Evolutionary conservation across 2,113 vertebrate genomes (phyloP), one percentile per base, ranked within the genome.

Genomic region (Jacana jacana): DNA sequence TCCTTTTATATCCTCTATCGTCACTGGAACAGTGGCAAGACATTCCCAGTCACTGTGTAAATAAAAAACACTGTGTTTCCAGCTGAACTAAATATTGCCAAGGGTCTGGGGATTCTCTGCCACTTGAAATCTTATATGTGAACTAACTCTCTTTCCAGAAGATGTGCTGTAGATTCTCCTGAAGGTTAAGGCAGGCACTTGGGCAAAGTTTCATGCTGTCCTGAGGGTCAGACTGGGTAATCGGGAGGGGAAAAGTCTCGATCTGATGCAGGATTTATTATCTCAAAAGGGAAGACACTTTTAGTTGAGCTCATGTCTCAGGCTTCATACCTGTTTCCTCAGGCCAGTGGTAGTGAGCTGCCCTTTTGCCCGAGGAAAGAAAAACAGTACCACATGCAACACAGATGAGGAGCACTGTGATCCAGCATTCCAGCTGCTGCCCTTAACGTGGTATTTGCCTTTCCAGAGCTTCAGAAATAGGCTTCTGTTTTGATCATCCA

Each of bases 361-460:
- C 20, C 58, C 66, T 70, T 80, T 86, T 30, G 70, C 23, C 84
- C 54, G 31, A 66, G 30, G 27, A 80, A 83, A n/a, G 78, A 71
- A 71, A 20, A 17, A 35, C 27, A 27, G 31, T 16, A 28, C 58
- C 35, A 42, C 17, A 10, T 30, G 75, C 37, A 73, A 28, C 12
- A 10, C 55, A 23, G 87, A 52, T 46, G 66, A 92, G 65, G 48
- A 84, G 33, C 51, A 28, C 13, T 77, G 58, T 4, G 39, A 71
- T 65, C 86, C 75, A 42, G 68, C n/a, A 19, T 81, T 82, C 69
- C 93, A 96, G 88, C 80, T 96, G 79, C 72, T 96, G 87, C 82
- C 81, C 85, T 70, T 90, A 73, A 37, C 15, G 1, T 78, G 77
- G 48, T 75, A 72, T 84, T 92, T 92, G 88, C 86, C 40, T 95